Base-by-base conservation (phyloP, 1,140 invertebrate species). In the Heliconius congener region DNA sequence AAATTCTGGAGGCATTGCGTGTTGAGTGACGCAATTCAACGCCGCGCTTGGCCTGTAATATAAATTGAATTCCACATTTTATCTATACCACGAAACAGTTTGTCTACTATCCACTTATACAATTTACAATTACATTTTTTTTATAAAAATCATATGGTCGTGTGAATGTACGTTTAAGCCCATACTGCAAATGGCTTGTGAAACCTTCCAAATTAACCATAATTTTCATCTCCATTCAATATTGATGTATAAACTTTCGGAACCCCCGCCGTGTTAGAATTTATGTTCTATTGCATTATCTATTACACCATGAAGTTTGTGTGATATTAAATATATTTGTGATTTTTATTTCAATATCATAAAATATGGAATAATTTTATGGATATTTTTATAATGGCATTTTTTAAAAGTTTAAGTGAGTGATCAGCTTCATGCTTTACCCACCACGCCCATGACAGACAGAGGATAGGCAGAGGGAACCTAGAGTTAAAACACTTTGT, bases 271-370 rank as follows among this genome's bases (percentile, higher is more conserved):
- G 80, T 60, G 73, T 78, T 55, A 71, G 76, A 78, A 66, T 81
- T 52, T 72, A 60, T 81, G 66, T 78, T 74, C 27, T 37, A 71
- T 74, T 23, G 46, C 80, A 71, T 81, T 74, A 78, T 77, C 72
- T 77, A 71, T 76, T 75, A 78, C 76, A 30, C 52, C 37, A 52
- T 73, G 71, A 80, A 71, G 60, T 60, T 76, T 30, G 60, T 66
- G 60, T 66, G 27, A n/a, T 66, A 30, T n/a, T 66, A 16, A 66
- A 16, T 30, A 30, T 9, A 66, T 66, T 60, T 66, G 37, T 39
- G 30, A 71, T 71, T 71, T 71, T 39, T 85, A 83, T 87, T 86
- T 83, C 81, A 39, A 19, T 39, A 8, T 19, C 0, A 71, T 39
- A 8, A 71, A 11, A 23, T 60, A 27, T 60, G 57, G 27, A 60